Base-by-base conservation (phyloP, 2,113 vertebrate genomes). In the Bos javanicus region DNA sequence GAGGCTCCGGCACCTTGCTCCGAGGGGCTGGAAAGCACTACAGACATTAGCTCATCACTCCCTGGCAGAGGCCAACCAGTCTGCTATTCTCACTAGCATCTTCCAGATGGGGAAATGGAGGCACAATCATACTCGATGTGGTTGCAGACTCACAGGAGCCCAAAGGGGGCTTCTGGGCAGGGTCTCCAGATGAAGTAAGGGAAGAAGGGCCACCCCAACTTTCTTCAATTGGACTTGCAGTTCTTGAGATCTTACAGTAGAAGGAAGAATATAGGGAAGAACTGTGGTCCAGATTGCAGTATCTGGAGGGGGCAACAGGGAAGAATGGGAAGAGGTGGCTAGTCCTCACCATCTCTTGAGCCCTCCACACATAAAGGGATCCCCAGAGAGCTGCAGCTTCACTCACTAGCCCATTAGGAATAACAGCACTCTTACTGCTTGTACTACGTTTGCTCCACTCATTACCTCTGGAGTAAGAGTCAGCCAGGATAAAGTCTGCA, bases 21-120 rank as follows among this genome's bases (percentile, higher is more conserved):
- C 0, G 62, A 97, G 95, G 87, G 92, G 87, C 96, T 98, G 98
- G 97, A 98, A 98, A 97, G 94, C 7, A 0, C 87, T 94, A 96
- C 95, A 98, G 97, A 98, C 96, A 0, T 97, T 98, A 98, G 97
- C 98, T 98, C 97, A 98, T 97, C 96, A 97, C 92, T 97, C 94
- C 90, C 97, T 97, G 97, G 98, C 97, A 98, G 80, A 59, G 84
- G 57, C 84, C 17, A 14, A 96, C 80, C 67, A 7, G 59, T 87
- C 90, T 97, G 96, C 87, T 98, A 74, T 90, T 96, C 94, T 96
- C 95, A 87, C 97, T 97, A 97, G 95, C 90, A 90, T 94, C 96
- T 96, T 97, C 92, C 95, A 96, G 96, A 96, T 98, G 93, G 97
- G 97, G 97, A 98, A 98, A 95, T 95, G 64, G 98, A 98, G 98